Evolutionary conservation across 2,113 vertebrate species (phyloP).

Genomic region (Albula goreensis): DNA sequence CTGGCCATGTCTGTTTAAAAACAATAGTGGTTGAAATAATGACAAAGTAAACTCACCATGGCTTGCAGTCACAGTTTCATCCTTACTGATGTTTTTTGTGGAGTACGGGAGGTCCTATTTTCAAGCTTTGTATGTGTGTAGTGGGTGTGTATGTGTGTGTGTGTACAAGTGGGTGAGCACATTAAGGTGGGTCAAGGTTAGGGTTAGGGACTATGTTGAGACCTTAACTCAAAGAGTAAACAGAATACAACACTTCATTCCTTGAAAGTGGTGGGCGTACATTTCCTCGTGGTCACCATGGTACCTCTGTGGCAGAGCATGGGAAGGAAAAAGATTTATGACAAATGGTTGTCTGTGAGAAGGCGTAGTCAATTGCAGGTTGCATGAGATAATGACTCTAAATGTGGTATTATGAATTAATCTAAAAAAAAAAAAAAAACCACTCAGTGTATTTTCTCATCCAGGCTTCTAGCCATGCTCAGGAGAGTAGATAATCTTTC

Average conservation of each 20-base stretch:
- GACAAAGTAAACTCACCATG: background rate
- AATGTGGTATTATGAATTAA: background rate
- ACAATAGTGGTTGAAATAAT: background rate
- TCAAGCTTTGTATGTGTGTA: background rate
- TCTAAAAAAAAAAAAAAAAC: background rate
- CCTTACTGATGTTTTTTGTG: background rate
- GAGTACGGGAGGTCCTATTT: background rate
- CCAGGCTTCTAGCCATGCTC: background rate
- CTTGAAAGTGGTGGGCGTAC: background rate
- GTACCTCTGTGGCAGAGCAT: background rate
- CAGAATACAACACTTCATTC: background rate
- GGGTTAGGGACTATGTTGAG: background rate
- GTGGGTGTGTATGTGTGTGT: background rate
- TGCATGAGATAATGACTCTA: background rate
- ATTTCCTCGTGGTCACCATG: background rate
- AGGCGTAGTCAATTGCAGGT: background rate
- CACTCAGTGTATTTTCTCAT: background rate
- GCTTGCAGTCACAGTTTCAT: background rate
- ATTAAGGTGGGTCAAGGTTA: background rate
- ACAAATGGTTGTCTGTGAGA: background rate
- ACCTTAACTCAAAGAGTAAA: background rate
- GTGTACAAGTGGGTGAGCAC: background rate
- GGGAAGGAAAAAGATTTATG: background rate
- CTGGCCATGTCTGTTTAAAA: conserved; percentile 10
- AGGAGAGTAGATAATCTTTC: background rate